A percentile compares a stretch with the other conserved stretches of the same genome.
phyloP scores from a whole-genome alignment of 2,888 invertebrate genomes.

The Dexiosoma caninum region DNA sequence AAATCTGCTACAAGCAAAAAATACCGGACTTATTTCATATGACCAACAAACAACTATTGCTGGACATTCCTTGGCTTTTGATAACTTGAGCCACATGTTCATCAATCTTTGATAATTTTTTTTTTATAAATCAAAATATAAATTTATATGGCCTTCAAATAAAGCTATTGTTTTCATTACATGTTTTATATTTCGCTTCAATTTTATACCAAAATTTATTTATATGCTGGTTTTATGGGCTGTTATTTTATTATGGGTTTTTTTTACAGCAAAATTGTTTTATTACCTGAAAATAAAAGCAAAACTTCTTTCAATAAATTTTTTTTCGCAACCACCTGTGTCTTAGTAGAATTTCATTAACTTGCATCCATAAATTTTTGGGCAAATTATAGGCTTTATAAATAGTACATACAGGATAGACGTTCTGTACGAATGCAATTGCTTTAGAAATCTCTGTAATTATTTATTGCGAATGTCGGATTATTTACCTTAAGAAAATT shows the following conservation, averaged over 20 bases:
- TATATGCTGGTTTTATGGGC: neutral
- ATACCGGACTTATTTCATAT: slow-evolving; percentile 3
- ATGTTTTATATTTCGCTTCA: neutral
- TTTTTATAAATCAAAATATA: neutral
- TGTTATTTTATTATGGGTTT: neutral
- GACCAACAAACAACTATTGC: neutral
- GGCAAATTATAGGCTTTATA: neutral
- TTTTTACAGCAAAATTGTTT: neutral
- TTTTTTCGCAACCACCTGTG: neutral
- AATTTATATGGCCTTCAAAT: neutral
- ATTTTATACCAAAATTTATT: slow-evolving; percentile 7
- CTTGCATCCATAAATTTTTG: neutral
- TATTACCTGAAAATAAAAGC: neutral
- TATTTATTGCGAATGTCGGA: no score
- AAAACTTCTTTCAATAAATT: no score
- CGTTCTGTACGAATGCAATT: neutral
- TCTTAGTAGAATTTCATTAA: slow-evolving; percentile 3
- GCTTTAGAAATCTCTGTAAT: neutral
- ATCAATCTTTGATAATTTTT: neutral
- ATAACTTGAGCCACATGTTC: neutral
- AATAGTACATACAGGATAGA: neutral
- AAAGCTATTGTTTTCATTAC: neutral
- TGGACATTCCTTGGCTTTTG: neutral
- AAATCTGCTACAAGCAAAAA: slow-evolving; percentile 8
- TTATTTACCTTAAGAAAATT: no score